phyloP scores from a whole-genome alignment of 1,140 invertebrate genomes.

The Trissolcus basalis region DNA sequence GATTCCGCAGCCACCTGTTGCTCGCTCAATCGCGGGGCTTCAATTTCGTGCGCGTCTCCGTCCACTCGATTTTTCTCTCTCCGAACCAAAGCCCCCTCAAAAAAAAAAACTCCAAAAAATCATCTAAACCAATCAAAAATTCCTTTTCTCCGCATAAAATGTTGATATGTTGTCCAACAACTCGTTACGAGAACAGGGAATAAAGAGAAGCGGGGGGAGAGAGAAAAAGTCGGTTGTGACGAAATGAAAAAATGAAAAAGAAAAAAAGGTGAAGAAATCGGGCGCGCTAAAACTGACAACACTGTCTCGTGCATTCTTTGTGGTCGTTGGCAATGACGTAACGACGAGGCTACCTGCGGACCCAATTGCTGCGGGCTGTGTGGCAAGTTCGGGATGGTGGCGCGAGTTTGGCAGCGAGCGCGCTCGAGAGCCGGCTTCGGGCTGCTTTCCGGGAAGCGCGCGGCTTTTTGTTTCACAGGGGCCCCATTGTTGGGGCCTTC shows the following conservation, averaged over 20 bases:
- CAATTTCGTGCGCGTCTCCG: constrained; percentile 20
- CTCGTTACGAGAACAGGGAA: too few relatives aligned
- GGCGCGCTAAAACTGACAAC: constrained; percentile 62
- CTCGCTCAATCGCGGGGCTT: constrained; percentile 8
- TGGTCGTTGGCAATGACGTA: constrained; percentile 72
- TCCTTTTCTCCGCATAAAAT: too few relatives aligned
- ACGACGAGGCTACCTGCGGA: constrained; percentile 72
- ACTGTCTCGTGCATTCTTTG: constrained; percentile 70
- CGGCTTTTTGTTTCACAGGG: not conserved
- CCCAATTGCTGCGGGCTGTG: constrained; percentile 61
- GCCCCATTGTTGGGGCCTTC: not conserved
- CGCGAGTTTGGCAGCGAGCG: constrained; percentile 1
- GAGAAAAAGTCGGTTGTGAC: not conserved
- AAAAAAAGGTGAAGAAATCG: not conserved
- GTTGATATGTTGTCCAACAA: too few relatives aligned
- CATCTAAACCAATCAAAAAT: too few relatives aligned
- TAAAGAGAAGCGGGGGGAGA: too few relatives aligned
- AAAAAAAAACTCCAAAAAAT: not conserved
- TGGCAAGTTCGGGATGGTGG: constrained; percentile 11
- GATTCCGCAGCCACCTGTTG: constrained; percentile 59
- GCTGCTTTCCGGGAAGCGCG: constrained; percentile 1
- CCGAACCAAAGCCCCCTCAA: not conserved
- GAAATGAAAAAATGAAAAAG: not conserved
- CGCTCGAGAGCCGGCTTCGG: not conserved
- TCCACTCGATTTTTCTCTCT: not conserved